Evolutionary conservation across 2,113 vertebrate species (phyloP).

Genomic region (Delphinus delphis): DNA sequence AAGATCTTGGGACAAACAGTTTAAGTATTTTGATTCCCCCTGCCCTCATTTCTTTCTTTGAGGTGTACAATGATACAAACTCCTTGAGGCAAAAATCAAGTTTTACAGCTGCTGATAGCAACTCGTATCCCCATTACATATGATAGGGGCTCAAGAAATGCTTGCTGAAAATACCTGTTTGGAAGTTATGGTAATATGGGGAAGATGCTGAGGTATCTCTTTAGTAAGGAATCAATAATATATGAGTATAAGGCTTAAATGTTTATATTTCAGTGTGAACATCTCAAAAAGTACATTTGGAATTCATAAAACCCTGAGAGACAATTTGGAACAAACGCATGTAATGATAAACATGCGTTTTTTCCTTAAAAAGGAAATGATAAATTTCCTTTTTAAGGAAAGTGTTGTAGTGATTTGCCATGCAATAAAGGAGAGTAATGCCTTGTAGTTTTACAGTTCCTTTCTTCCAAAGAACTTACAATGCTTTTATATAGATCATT

Average conservation of each 20-base stretch:
- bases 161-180: neutral
- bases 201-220: neutral
- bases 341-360: too few species aligned
- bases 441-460: neutral
- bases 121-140: neutral
- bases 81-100: neutral
- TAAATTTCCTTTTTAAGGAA: too few species aligned
- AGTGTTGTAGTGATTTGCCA: neutral
- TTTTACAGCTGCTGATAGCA: neutral
- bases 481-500: neutral
- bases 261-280: neutral
- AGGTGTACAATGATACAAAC: neutral
- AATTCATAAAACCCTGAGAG: neutral
- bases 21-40: neutral
- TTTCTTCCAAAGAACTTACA: neutral
- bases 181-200: neutral
- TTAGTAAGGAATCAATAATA: neutral
- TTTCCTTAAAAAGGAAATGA: too few species aligned
- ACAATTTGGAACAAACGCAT: neutral
- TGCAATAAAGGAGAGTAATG: neutral
- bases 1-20: neutral
- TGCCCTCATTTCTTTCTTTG: neutral
- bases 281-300: neutral
- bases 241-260: neutral
- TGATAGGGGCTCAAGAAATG: neutral